Conservation (phyloP, 1,140 invertebrate species). For the Cydia strobilella region DNA sequence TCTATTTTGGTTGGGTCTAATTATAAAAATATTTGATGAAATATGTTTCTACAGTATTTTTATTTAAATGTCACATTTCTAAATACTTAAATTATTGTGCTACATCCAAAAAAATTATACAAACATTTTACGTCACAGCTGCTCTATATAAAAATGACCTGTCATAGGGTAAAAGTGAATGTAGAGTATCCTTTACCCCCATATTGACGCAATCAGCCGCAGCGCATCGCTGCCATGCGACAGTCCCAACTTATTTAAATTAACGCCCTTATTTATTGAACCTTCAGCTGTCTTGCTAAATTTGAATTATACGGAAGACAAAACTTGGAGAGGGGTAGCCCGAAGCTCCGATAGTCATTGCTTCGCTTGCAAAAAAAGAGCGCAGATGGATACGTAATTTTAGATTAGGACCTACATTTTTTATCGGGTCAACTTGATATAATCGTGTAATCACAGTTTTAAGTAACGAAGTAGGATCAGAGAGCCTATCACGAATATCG, state of each 20-base stretch:
- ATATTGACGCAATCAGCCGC: conserved; percentile 8
- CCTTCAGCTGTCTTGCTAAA: conserved; percentile 21
- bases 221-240: not conserved
- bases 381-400: not conserved
- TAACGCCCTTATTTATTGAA: conserved; percentile 13
- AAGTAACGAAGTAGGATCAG: too few species aligned
- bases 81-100: too few species aligned
- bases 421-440: not conserved
- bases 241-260: conserved; percentile 16
- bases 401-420: not conserved
- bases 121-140: too few species aligned
- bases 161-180: too few species aligned
- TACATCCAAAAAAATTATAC: too few species aligned
- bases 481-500: too few species aligned
- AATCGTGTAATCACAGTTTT: not conserved
- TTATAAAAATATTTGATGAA: too few species aligned
- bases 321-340: not conserved
- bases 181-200: not conserved
- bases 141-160: too few species aligned
- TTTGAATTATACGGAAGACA: conserved; percentile 2
- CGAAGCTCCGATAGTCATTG: not conserved
- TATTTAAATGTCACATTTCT: too few species aligned
- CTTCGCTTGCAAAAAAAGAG: not conserved
- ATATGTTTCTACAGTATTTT: too few species aligned
- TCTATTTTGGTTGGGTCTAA: too few species aligned